phyloP scores from a whole-genome alignment of 2,888 invertebrate genomes.

The Idaea aversata region DNA sequence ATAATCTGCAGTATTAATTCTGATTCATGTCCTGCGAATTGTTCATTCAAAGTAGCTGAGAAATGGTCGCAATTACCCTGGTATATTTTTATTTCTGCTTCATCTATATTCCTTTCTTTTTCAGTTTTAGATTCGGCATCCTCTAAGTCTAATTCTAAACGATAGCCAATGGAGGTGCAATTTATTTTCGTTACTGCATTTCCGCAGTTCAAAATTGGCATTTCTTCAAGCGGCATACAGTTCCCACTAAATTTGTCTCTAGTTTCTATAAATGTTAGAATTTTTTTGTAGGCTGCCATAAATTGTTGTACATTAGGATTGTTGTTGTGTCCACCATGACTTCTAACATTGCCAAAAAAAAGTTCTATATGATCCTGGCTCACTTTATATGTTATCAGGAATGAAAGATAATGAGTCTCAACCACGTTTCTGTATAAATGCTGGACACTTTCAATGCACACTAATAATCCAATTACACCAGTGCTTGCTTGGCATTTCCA shows the following conservation, averaged over 20 bases:
- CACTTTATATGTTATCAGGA: neutral
- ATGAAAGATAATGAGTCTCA: neutral
- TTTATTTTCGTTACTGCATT: slow-evolving; percentile 12
- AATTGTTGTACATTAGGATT: slow-evolving; percentile 23
- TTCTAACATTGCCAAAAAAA: slow-evolving; percentile 16
- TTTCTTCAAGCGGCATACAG: slow-evolving; percentile 12
- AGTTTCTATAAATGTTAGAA: slow-evolving; percentile 11
- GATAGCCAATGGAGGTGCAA: slow-evolving; percentile 6
- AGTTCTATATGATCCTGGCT: slow-evolving; percentile 3
- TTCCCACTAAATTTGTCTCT: slow-evolving; percentile 13
- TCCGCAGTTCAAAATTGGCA: slow-evolving; percentile 13
- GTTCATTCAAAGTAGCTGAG: slow-evolving; percentile 10
- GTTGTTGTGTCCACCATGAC: slow-evolving; percentile 24
- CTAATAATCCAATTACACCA: slow-evolving; percentile 2
- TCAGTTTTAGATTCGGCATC: slow-evolving; percentile 2
- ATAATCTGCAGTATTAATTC: slow-evolving; percentile 16
- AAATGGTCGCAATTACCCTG: slow-evolving; percentile 9
- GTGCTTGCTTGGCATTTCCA: neutral
- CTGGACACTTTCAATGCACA: neutral
- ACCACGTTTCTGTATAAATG: neutral
- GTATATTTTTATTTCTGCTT: slow-evolving; percentile 7
- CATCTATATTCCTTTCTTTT: neutral
- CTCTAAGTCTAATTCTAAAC: slow-evolving; percentile 5
- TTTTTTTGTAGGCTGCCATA: slow-evolving; percentile 19
- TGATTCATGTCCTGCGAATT: slow-evolving; percentile 1